Evolutionary conservation across 2,797 vertebrate species (phyloP).

Genomic region (Graptemys geographica): DNA sequence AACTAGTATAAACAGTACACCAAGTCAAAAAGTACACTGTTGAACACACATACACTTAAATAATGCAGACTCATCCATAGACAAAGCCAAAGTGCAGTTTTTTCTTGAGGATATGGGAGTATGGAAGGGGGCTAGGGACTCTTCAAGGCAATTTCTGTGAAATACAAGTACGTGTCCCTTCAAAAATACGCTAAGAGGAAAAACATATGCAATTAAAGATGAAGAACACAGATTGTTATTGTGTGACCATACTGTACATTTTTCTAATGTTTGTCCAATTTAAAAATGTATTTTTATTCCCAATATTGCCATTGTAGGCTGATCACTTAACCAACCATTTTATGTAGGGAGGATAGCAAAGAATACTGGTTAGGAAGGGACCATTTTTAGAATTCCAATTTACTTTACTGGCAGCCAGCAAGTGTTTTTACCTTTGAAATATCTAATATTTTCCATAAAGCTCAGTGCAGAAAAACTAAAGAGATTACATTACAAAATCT

Average conservation of each 20-base stretch:
- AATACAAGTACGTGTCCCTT: background rate
- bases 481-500: conserved; percentile 7
- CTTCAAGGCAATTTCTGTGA: background rate
- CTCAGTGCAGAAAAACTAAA: background rate
- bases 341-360: too few species aligned
- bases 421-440: background rate
- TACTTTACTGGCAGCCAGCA: background rate
- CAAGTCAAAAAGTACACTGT: background rate
- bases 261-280: background rate
- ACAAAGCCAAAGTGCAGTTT: background rate
- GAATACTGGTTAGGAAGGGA: too few species aligned
- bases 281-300: background rate
- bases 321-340: background rate
- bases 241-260: background rate
- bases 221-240: background rate
- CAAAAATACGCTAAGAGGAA: background rate
- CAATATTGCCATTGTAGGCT: background rate
- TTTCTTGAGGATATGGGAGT: background rate
- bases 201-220: background rate
- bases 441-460: conserved; percentile 28
- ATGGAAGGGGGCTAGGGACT: background rate
- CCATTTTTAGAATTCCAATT: background rate
- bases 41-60: background rate
- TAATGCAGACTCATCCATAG: background rate
- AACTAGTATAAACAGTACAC: background rate